These are phyloP conservation scores for Microcebus murinus DNA, from an alignment of 2,113 vertebrate species.

Conservation along the genomic window DNA sequence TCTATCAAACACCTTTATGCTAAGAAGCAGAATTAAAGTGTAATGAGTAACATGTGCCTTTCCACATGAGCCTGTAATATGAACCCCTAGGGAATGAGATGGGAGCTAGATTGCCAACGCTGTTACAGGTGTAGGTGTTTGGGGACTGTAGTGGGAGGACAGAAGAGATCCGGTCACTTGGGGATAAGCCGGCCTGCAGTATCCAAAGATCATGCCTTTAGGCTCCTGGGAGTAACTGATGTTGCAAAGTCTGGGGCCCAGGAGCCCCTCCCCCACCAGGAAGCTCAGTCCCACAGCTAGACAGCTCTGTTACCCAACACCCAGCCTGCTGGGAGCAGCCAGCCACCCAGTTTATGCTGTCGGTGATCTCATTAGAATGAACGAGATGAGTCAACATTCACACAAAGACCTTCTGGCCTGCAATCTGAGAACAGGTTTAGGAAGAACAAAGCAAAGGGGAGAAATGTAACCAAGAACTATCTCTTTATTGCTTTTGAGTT, in stretches of 20 bases:
- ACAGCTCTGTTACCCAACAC: conserved; percentile 56
- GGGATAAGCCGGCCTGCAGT: background rate
- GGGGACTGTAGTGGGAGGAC: background rate
- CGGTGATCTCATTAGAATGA: conserved; percentile 59
- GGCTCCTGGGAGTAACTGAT: background rate
- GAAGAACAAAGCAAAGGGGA: conserved; percentile 70
- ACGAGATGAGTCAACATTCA: conserved; percentile 68
- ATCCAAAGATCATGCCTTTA: background rate
- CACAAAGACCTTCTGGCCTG: conserved; percentile 74
- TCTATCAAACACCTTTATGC: background rate
- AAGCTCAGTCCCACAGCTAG: conserved; percentile 29
- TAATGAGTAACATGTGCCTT: background rate
- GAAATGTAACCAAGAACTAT: conserved; percentile 77
- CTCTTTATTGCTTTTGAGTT: conserved; percentile 68
- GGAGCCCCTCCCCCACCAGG: background rate
- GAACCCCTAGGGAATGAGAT: background rate
- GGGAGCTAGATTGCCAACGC: background rate
- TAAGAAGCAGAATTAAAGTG: conserved; percentile 44
- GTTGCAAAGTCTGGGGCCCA: background rate
- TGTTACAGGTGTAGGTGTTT: background rate
- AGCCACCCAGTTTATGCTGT: background rate
- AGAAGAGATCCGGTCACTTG: conserved; percentile 34
- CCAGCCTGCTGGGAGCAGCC: accelerated
- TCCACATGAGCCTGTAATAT: background rate
- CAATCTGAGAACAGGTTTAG: conserved; percentile 78